A percentile compares a stretch with the other conserved stretches of the same genome.
Conservation (phyloP, 2,797 vertebrate genomes). For the Mionectes olivaceus region DNA sequence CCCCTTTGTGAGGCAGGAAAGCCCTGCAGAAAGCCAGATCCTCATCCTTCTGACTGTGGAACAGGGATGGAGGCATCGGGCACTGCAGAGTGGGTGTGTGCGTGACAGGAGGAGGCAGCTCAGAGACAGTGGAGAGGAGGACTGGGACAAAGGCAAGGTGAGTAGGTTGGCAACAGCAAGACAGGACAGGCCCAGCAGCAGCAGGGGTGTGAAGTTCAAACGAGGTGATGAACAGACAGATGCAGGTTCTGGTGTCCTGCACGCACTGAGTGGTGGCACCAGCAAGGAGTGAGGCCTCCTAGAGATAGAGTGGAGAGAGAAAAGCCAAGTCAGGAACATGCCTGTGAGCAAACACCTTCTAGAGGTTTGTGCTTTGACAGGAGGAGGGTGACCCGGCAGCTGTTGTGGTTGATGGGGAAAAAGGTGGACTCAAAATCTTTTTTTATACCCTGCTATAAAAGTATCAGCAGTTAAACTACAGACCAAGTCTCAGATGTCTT, state of each 20-base stretch:
- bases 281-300: neutral
- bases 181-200: neutral
- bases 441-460: neutral
- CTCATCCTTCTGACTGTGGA: neutral
- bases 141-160: neutral
- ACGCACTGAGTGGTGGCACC: neutral
- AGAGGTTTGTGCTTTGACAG: neutral
- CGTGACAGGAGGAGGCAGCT: neutral
- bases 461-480: neutral
- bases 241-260: neutral
- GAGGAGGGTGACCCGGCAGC: neutral
- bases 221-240: neutral
- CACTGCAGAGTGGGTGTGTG: neutral
- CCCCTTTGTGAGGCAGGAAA: neutral
- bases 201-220: neutral
- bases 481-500: neutral
- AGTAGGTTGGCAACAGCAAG: conserved; percentile 20
- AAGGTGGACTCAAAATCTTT: neutral
- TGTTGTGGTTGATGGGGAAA: neutral
- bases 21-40: neutral
- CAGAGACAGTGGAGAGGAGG: neutral
- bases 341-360: neutral
- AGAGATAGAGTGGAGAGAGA: neutral
- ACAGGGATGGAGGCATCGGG: accelerated
- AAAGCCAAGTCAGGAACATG: neutral